phyloP scores from a whole-genome alignment of 2,888 invertebrate genomes.

The Emesis furor region DNA sequence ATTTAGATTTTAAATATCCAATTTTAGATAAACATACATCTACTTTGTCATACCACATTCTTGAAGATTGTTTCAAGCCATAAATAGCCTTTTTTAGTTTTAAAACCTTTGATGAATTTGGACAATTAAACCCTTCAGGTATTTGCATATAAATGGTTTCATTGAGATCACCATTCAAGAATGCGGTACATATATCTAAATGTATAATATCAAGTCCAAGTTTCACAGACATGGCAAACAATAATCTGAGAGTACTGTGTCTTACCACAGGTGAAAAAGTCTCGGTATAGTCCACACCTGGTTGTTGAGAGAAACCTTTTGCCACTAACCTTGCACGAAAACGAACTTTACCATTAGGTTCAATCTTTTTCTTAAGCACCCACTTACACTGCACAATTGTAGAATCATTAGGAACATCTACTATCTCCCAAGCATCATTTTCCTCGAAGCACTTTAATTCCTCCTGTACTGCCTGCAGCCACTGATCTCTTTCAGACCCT shows the following conservation, averaged over 20 bases:
- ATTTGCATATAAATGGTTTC: constrained; percentile 48
- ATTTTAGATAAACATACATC: constrained; percentile 47
- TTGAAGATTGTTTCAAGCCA: constrained; percentile 64
- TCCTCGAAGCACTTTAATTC: constrained; percentile 50
- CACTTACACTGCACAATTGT: constrained; percentile 49
- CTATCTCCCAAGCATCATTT: constrained; percentile 49
- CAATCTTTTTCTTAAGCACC: constrained; percentile 36
- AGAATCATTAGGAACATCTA: constrained; percentile 32
- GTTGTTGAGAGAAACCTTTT: constrained; percentile 52
- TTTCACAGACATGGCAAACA: constrained; percentile 50
- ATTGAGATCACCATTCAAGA: constrained; percentile 47
- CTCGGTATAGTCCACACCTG: constrained; percentile 51
- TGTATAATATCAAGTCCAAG: constrained; percentile 40
- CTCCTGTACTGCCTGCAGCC: constrained; percentile 24
- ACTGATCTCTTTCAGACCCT: constrained; percentile 46
- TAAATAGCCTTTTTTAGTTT: constrained; percentile 62
- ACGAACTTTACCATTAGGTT: constrained; percentile 17
- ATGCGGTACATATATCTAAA: constrained; percentile 53
- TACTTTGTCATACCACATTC: constrained; percentile 39
- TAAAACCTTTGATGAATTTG: constrained; percentile 31
- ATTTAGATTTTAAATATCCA: constrained; percentile 54
- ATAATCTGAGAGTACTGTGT: constrained; percentile 48
- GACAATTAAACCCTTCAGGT: constrained; percentile 29
- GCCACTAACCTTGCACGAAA: constrained; percentile 52
- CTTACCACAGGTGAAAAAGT: constrained; percentile 53